Evolutionary conservation across 2,888 invertebrate genomes (phyloP).

Genomic region (Stenurella melanura): DNA sequence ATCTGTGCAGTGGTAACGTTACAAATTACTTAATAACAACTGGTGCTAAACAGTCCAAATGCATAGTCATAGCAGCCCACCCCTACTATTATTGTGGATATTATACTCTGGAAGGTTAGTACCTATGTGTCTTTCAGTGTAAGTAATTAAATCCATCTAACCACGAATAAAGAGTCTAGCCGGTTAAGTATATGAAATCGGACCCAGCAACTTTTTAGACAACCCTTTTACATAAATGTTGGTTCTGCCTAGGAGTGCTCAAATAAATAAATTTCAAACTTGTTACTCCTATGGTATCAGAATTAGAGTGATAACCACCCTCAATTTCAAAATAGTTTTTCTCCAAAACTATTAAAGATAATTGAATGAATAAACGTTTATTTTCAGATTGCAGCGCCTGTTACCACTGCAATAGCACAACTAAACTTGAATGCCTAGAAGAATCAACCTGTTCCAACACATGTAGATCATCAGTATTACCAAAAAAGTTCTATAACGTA

Average conservation of each 20-base stretch:
- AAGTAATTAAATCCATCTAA: neutral
- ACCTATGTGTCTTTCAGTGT: neutral
- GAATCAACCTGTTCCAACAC: neutral
- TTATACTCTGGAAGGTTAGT: conserved; percentile 29
- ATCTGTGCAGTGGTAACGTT: neutral
- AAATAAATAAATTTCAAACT: no score
- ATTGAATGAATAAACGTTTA: no score
- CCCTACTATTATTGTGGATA: conserved; percentile 37
- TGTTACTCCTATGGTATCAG: no score
- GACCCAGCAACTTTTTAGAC: neutral
- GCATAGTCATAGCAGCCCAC: conserved; percentile 23
- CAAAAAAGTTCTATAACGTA: conserved; percentile 28
- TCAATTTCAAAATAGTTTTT: no score
- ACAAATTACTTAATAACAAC: conserved; percentile 28
- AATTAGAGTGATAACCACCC: no score
- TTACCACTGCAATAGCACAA: conserved; percentile 13
- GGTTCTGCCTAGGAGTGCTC: no score
- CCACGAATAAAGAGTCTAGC: no score
- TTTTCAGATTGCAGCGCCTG: conserved; percentile 38
- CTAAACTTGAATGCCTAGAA: conserved; percentile 15
- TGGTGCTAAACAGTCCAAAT: neutral
- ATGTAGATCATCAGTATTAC: conserved; percentile 28
- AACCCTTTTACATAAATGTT: no score
- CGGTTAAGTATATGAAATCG: no score
- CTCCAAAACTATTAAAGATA: no score